Evolutionary conservation across 2,113 vertebrate genomes (phyloP).

Genomic region (Onychostoma macrolepis): DNA sequence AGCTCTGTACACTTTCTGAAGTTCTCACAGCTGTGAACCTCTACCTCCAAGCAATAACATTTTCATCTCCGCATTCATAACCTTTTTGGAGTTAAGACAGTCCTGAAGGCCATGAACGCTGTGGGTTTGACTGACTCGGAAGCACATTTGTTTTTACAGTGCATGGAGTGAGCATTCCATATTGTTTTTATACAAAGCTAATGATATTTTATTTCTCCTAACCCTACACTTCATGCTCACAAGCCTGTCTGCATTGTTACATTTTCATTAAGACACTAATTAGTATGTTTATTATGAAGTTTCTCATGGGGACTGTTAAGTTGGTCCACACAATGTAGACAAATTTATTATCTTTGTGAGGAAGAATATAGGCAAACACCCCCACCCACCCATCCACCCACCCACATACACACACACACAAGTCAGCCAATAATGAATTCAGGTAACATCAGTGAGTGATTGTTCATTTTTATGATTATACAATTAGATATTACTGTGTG

Average conservation of each 20-base stretch:
- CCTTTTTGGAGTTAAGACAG: not conserved
- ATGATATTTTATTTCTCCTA: not conserved
- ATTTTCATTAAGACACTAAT: conserved; percentile 16
- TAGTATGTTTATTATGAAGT: not conserved
- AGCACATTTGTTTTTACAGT: not conserved
- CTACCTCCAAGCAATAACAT: not conserved
- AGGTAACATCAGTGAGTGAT: not conserved
- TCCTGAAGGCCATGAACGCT: not conserved
- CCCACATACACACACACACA: not conserved
- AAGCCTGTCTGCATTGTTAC: not conserved
- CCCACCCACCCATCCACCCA: not conserved
- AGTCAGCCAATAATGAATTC: not conserved
- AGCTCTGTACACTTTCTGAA: not conserved
- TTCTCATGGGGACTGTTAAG: not conserved
- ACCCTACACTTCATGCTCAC: not conserved
- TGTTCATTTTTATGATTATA: conserved; percentile 12
- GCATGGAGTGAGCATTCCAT: not conserved
- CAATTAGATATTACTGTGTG: conserved; percentile 12
- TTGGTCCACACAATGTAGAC: not conserved
- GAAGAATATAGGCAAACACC: not conserved
- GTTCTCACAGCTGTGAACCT: not conserved
- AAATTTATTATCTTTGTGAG: not conserved
- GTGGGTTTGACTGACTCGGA: not conserved
- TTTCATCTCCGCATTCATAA: not conserved
- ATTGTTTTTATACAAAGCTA: not conserved